Evolutionary conservation across 2,113 vertebrate species (phyloP).

Genomic region (Perca flavescens): DNA sequence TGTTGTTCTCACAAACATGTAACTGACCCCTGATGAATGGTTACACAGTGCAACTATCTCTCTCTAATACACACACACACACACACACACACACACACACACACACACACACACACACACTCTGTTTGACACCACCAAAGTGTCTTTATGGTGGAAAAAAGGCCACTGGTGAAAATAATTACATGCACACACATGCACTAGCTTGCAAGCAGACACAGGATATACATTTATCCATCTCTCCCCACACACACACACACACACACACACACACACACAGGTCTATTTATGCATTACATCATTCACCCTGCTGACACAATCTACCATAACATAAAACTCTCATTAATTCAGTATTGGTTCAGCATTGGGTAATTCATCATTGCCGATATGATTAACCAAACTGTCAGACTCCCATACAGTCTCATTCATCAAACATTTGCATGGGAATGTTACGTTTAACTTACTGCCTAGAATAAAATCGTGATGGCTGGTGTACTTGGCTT

Average conservation of each 20-base stretch:
- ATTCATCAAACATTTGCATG: slow-evolving; percentile 73
- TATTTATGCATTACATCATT: slow-evolving; percentile 65
- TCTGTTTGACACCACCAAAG: slow-evolving; percentile 39
- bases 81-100: not conserved
- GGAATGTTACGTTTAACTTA: slow-evolving; percentile 58
- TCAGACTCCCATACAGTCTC: slow-evolving; percentile 64
- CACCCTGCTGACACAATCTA: slow-evolving; percentile 69
- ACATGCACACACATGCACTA: not conserved
- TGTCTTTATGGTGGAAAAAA: slow-evolving; percentile 46
- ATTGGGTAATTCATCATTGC: slow-evolving; percentile 75
- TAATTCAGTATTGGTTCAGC: slow-evolving; percentile 71
- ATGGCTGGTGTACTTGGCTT: slow-evolving; percentile 21
- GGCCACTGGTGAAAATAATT: slow-evolving; percentile 4
- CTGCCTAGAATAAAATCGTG: not conserved
- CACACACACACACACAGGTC: not conserved
- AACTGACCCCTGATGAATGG: slow-evolving; percentile 57
- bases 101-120: no score
- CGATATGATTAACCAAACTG: slow-evolving; percentile 77
- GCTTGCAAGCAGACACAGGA: not conserved
- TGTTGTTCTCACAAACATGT: slow-evolving; percentile 46
- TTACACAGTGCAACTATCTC: slow-evolving; percentile 37
- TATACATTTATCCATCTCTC: not conserved
- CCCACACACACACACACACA: not conserved
- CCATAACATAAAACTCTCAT: slow-evolving; percentile 70
- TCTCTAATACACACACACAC: slow-evolving; percentile 1